These are phyloP conservation scores for Chalcis sispes DNA, from an alignment of 2,888 invertebrate species.

Conservation along the genomic window DNA sequence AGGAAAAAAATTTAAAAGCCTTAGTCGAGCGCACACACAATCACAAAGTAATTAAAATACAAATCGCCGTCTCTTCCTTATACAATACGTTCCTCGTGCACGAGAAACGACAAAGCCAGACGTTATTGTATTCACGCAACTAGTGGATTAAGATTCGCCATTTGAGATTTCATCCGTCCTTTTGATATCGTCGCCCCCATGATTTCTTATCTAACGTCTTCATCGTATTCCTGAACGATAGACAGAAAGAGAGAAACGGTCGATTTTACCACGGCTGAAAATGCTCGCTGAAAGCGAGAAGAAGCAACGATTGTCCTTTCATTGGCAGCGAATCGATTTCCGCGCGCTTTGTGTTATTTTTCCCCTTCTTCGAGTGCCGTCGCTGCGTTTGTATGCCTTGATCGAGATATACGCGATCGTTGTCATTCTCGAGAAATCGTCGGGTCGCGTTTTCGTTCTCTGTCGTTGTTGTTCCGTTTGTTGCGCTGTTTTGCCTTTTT, in stretches of 20 bases:
- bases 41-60: background rate
- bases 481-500: too few relatives aligned
- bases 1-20: too few relatives aligned
- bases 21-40: background rate
- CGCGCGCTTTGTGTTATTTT: background rate
- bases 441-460: too few relatives aligned
- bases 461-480: too few relatives aligned
- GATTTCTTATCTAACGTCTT: constrained; percentile 20
- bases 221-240: background rate
- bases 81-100: background rate
- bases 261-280: constrained; percentile 17
- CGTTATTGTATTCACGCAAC: constrained; percentile 6
- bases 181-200: background rate
- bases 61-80: background rate
- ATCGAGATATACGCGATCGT: too few relatives aligned
- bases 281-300: constrained; percentile 27
- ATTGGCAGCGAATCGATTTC: constrained; percentile 52
- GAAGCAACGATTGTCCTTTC: constrained; percentile 42
- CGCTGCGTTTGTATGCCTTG: background rate
- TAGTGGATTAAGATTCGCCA: constrained; percentile 39
- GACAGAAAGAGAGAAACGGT: background rate
- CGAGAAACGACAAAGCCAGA: background rate
- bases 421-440: too few relatives aligned
- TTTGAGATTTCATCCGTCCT: background rate
- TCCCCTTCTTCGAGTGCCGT: background rate